phyloP scores from a whole-genome alignment of 2,113 vertebrate species.

The Pterophyllum scalare region DNA sequence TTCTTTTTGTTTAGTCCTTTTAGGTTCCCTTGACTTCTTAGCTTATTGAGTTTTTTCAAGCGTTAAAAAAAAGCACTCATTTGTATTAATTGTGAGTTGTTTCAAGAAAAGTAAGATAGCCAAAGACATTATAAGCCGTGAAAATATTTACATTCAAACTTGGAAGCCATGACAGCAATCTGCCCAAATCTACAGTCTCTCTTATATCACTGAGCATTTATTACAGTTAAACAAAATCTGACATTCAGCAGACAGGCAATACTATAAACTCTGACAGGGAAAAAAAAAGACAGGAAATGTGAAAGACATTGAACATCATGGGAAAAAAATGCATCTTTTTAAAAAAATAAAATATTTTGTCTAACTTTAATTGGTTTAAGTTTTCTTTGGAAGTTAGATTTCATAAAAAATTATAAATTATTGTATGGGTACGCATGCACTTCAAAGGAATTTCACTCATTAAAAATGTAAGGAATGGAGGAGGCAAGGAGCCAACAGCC shows the following conservation, averaged over 20 bases:
- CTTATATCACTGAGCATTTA: background rate
- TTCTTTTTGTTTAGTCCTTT: background rate
- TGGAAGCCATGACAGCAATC: background rate
- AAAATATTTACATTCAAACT: background rate
- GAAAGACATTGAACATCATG: background rate
- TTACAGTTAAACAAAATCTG: background rate
- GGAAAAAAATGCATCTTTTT: background rate
- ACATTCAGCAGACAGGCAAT: background rate
- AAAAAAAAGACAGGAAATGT: background rate
- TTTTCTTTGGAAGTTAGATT: background rate
- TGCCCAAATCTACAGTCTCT: background rate
- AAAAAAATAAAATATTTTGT: background rate
- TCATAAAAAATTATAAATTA: background rate
- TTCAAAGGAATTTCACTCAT: slow-evolving; percentile 18
- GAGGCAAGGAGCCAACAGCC: background rate
- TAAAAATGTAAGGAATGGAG: slow-evolving; percentile 29
- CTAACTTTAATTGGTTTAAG: background rate
- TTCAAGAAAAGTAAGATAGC: background rate
- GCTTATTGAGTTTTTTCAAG: background rate
- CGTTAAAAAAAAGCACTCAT: background rate
- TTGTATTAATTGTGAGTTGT: slow-evolving; percentile 11
- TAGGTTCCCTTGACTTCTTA: background rate
- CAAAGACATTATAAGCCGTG: background rate
- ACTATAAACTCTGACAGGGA: background rate
- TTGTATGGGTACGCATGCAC: background rate